Base-by-base conservation (phyloP, 2,797 vertebrate genomes). In the Argentina silus region DNA sequence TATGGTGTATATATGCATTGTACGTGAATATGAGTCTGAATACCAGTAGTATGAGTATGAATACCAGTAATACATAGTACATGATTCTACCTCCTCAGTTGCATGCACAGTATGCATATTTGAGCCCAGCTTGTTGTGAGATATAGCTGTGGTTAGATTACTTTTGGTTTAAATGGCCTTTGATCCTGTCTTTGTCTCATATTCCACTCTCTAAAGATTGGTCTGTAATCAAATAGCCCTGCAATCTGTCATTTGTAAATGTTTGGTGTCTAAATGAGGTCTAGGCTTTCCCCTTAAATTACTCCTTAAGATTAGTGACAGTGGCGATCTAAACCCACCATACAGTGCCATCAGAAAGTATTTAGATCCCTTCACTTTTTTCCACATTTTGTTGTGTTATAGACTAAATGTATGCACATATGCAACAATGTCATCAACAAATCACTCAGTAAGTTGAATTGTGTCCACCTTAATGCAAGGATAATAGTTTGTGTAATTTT, bases 131-230 rank as follows among this genome's bases (percentile, higher is more conserved):
- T 44, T 47, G 63, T 47, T 17, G 65, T 64, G 47, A 73, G 72
- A 72, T 75, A 68, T 73, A 72, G 78, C 74, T 88, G 81, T 69
- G 83, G 85, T 85, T 85, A 73, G 74, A 79, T 85, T 83, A 82
- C 83, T 80, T 72, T 69, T 66, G 72, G 44, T 69, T 74, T 62
- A 23, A 71, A 71, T 56, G 66, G 69, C 81, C 80, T 73, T 65
- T 81, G 79, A 83, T 87, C 81, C 83, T 80, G 77, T 75, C 67
- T 78, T 11, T 67, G 78, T 65, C 83, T 88, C 83, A 72, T 62
- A 55, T 86, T 86, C 70, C 80, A 44, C 67, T 75, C 68, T 11
- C 48, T 81, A 81, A 83, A 82, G 81, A 83, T 77, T 78, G 44
- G 75, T 80, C 65, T 77, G 80, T 70, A 81, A 86, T 81, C 60